phyloP scores from a whole-genome alignment of 2,113 vertebrate species.

The Nothocercus nigrocapillus region DNA sequence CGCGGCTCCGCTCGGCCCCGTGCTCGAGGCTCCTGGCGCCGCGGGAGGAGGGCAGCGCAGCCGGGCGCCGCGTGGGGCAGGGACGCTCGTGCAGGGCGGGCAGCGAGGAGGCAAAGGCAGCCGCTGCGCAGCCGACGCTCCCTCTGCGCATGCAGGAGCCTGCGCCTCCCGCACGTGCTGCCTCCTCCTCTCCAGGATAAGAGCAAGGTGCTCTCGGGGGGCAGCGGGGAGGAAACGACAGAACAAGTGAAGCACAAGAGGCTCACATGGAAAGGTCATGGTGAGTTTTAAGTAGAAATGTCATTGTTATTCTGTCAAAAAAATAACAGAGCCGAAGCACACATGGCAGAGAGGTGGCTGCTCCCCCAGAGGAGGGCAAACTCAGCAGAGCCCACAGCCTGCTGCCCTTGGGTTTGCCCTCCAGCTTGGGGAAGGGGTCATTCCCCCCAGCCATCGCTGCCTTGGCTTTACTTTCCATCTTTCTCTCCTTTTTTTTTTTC shows the following conservation, averaged over 20 bases:
- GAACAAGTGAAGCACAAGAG: constrained; percentile 46
- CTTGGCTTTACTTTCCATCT: not conserved
- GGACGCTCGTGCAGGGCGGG: not conserved
- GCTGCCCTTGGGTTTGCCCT: not conserved
- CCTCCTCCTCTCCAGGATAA: not conserved
- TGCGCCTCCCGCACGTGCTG: not conserved
- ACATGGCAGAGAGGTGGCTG: not conserved
- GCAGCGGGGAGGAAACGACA: not conserved
- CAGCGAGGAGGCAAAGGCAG: not conserved
- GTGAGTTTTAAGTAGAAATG: constrained; percentile 62
- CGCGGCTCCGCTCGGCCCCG: too few relatives aligned
- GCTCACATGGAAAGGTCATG: constrained; percentile 55
- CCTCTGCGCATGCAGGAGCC: not conserved
- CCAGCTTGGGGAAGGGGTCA: not conserved
- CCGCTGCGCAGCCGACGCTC: not conserved
- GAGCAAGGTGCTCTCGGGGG: not conserved
- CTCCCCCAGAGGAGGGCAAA: not conserved
- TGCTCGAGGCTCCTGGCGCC: not conserved
- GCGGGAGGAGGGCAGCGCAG: rapidly evolving
- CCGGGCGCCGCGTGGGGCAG: rapidly evolving
- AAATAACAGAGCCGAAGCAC: not conserved
- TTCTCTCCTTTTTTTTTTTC: not conserved
- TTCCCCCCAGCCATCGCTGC: not conserved
- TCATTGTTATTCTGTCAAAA: constrained; percentile 53
- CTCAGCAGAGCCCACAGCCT: not conserved